Evolutionary conservation across 2,113 vertebrate genomes (phyloP), one percentile per base, ranked within the genome.

Genomic region (Scolopax mira): DNA sequence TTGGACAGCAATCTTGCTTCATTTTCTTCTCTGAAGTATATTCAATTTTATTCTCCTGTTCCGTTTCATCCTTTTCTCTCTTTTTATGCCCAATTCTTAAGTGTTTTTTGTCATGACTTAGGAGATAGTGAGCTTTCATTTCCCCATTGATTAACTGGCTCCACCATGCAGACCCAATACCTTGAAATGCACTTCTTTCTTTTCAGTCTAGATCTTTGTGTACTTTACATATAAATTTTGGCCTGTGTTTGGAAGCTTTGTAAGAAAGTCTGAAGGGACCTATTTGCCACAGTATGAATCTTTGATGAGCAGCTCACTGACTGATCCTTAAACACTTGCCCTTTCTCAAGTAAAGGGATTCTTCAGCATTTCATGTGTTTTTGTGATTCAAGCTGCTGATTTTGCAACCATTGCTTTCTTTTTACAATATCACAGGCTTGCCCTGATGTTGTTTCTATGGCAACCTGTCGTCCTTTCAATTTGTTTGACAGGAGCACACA

Each of bases 381-480:
- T 65, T 91, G 52, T 77, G 81, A 71, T 77, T 90, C 66, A 91
- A 91, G 60, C 39, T 74, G 74, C 24, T 94, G 85, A 65, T 89
- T 96, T 93, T 69, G 41, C 35, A 87, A 61, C 33, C 2, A 1
- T 41, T 85, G 35, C 49, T 91, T 93, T 93, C 79, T 85, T 89
- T 73, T 58, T 89, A 46, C 74, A 85, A 25, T 71, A 94, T 75
- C 89, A 77, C 24, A 60, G 42, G 28, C 61, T 83, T 85, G 22
- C 46, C 49, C 72, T 79, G 61, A 81, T 79, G 61, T 55, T 93
- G 91, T 95, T 96, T 86, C 96, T 80, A 90, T 94, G 79, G 74
- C 41, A 96, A 96, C 93, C 9, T 79, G 37, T 72, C 5, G 0
- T 89, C 21, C 44, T 88, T 93, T 80, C 89, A 75, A 84, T 95